These are phyloP conservation scores for Phoxinus phoxinus DNA, from an alignment of 2,113 vertebrate genomes.

Conservation along the genomic window DNA sequence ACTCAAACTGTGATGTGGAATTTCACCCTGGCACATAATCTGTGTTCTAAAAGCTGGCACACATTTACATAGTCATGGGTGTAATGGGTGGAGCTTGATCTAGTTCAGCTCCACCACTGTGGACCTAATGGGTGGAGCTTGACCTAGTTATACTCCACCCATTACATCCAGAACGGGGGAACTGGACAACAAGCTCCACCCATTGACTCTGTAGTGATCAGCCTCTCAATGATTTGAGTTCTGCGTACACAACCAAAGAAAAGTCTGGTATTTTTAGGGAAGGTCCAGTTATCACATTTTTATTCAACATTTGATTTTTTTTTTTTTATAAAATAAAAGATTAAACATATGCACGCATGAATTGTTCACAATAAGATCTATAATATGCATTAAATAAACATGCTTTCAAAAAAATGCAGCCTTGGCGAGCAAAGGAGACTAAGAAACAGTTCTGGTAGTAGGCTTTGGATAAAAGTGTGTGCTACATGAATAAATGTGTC, in stretches of 20 bases:
- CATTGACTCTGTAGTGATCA: too few relatives aligned
- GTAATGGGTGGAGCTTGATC: too few relatives aligned
- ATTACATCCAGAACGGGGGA: too few relatives aligned
- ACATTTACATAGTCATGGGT: not conserved
- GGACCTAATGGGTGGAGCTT: too few relatives aligned
- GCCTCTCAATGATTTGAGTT: not conserved
- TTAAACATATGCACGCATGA: not conserved
- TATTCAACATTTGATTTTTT: too few relatives aligned
- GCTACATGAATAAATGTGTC: not conserved
- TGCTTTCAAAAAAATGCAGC: not conserved
- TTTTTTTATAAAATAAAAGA: not conserved
- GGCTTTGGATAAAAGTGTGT: not conserved
- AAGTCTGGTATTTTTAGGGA: not conserved
- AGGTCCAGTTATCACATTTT: not conserved
- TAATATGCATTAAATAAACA: not conserved
- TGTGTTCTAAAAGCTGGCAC: constrained; percentile 35
- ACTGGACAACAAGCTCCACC: too few relatives aligned
- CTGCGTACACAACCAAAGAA: not conserved
- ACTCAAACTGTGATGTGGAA: not conserved
- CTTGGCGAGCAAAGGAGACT: not conserved
- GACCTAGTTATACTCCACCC: too few relatives aligned
- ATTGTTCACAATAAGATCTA: not conserved
- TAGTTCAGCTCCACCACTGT: too few relatives aligned
- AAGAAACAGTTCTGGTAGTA: not conserved
- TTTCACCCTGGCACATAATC: constrained; percentile 21